Percentiles rank a stretch among this genome's conserved stretches.
Evolutionary conservation across 1,140 invertebrate genomes (phyloP).

Genomic region (Paraescarpia echinospica): DNA sequence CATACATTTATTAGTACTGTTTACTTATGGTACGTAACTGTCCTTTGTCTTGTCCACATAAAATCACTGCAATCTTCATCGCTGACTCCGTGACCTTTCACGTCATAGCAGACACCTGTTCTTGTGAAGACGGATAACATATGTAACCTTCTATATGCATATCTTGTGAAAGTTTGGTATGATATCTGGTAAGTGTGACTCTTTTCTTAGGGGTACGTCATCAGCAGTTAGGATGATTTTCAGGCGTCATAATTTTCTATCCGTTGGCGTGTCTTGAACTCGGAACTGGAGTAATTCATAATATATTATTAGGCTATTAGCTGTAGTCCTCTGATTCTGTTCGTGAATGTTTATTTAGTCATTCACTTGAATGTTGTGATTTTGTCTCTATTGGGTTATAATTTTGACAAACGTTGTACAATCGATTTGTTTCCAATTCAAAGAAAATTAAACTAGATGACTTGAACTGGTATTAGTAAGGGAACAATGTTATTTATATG

Average conservation of each 20-base stretch:
- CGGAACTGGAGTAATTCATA: too few species aligned
- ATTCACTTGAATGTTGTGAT: too few species aligned
- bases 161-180: background rate
- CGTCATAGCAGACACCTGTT: background rate
- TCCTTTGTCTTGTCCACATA: background rate
- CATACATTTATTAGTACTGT: background rate
- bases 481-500: too few species aligned
- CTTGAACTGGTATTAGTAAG: too few species aligned
- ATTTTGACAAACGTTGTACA: too few species aligned
- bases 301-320: too few species aligned
- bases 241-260: background rate
- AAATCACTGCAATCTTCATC: background rate
- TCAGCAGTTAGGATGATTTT: background rate
- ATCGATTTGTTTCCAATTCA: too few species aligned
- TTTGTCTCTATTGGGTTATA: too few species aligned
- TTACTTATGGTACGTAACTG: background rate
- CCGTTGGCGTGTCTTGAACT: too few species aligned
- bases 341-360: too few species aligned
- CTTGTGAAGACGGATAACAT: background rate
- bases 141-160: background rate
- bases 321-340: too few species aligned
- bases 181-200: background rate
- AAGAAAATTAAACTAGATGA: too few species aligned
- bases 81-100: background rate
- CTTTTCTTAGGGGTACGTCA: background rate